Base-by-base conservation (phyloP, 2,888 invertebrate genomes). In the Cancer borealis region DNA sequence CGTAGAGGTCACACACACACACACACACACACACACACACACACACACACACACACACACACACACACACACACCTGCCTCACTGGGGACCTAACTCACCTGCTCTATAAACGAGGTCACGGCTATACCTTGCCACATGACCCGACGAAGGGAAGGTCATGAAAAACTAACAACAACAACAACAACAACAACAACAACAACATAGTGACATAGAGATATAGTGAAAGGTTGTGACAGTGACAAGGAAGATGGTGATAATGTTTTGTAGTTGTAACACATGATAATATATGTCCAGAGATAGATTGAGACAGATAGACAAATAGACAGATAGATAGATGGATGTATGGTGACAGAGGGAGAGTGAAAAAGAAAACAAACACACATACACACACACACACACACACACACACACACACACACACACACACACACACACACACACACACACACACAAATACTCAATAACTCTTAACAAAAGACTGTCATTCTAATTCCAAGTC, bases 111-210 rank as follows among this genome's bases (percentile, higher is more conserved):
- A 66, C n/a, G n/a, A 66, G 66, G 66, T 66, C 66, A 66, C 66
- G 66, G 66, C 66, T 54, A 54, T n/a, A 66, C 66, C 66, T 66
- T 66, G n/a, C 66, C 66, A n/a, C 17, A 66, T 66, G 66, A 66
- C 66, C 66, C 66, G n/a, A n/a, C 21, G 21, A 66, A 66, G 17
- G 66, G 66, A 66, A 17, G 17, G 21, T 1, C 21, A 66, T n/a
- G n/a, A 66, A 66, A 66, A 21, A 66, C 21, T n/a, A 66, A 66
- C 66, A n/a, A 21, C n/a, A 66, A 66, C 66, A 66, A 66, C n/a
- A n/a, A 14, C 66, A n/a, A 66, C 17, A 66, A 66, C 5, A 66
- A 66, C 66, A 66, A 54, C 12, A 12, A 54, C 54, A 54, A 66
- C 17, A 66, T n/a, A 66, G 3, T 10, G 1, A 66, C 5, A 49